Conservation (phyloP, 1,140 invertebrate species). For the Drosophila orena region DNA sequence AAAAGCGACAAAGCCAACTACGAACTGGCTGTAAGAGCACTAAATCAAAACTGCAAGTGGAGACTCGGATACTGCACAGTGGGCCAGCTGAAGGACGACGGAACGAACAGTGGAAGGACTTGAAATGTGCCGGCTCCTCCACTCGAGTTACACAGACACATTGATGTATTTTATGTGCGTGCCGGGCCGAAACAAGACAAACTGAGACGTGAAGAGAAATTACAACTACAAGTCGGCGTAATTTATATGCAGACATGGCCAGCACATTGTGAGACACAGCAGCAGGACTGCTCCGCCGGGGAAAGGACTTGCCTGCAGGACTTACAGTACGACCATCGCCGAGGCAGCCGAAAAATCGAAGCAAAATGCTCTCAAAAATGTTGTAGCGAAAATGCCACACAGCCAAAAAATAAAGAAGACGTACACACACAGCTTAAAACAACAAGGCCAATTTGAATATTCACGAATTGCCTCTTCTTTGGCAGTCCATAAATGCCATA, state of each 20-base stretch:
- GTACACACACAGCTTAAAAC: background rate
- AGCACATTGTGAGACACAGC: slow-evolving; percentile 68
- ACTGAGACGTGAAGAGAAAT: slow-evolving; percentile 74
- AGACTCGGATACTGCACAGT: slow-evolving; percentile 18
- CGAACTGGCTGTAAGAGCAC: slow-evolving; percentile 48
- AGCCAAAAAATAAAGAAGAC: slow-evolving; percentile 9
- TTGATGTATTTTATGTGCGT: slow-evolving; percentile 76
- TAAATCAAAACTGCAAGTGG: slow-evolving; percentile 71
- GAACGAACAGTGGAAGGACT: slow-evolving; percentile 18
- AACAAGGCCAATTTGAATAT: slow-evolving; percentile 10
- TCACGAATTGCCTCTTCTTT: slow-evolving; percentile 1
- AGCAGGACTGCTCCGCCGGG: slow-evolving; percentile 14
- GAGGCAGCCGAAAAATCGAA: slow-evolving; percentile 49
- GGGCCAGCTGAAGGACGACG: slow-evolving; percentile 19
- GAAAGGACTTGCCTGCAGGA: background rate
- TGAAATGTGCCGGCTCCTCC: slow-evolving; percentile 52
- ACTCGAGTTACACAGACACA: slow-evolving; percentile 57
- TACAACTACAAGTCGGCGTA: slow-evolving; percentile 75
- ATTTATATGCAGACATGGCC: slow-evolving; percentile 80
- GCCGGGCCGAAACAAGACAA: slow-evolving; percentile 57
- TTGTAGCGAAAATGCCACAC: slow-evolving; percentile 21
- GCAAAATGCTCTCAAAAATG: slow-evolving; percentile 49
- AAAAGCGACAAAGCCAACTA: slow-evolving; percentile 29
- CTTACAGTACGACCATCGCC: slow-evolving; percentile 8
- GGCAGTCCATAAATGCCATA: slow-evolving; percentile 9